Conservation (phyloP, 1,140 invertebrate species). For the Leptopilina clavipes region DNA sequence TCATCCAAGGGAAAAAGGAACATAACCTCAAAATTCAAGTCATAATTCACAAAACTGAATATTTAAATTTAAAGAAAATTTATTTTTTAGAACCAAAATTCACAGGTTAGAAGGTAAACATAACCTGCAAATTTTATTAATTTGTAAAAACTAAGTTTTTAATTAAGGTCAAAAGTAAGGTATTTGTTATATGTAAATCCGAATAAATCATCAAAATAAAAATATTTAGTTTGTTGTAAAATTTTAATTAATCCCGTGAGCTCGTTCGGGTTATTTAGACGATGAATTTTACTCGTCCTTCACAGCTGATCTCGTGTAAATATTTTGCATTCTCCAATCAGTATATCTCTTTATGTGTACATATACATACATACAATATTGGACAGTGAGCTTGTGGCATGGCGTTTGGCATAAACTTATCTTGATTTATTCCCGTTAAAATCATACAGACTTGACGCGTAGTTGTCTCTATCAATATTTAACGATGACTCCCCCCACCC, state of each 20-base stretch:
- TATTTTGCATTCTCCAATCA: constrained; percentile 4
- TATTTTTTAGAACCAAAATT: no score
- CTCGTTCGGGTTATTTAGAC: not conserved
- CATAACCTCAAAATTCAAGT: no score
- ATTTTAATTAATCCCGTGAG: not conserved
- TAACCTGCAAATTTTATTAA: no score
- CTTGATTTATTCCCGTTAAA: not conserved
- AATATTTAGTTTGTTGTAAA: constrained; percentile 1
- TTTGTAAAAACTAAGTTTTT: no score
- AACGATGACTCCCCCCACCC: not conserved
- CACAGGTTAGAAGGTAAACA: no score
- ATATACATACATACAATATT: not conserved
- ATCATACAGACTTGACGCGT: not conserved
- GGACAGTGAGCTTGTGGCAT: not conserved
- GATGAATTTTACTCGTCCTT: constrained; percentile 1
- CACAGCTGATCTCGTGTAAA: constrained; percentile 8
- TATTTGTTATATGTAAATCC: no score
- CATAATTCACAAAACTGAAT: no score
- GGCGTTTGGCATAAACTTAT: not conserved
- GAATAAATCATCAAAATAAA: no score
- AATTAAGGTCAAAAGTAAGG: no score
- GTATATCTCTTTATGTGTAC: not conserved
- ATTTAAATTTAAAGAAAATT: no score
- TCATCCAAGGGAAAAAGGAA: no score
- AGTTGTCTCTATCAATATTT: not conserved